Percentiles rank a stretch among this genome's conserved stretches.
phyloP scores from a whole-genome alignment of 2,797 vertebrate genomes.

The Microcaecilia unicolor region DNA sequence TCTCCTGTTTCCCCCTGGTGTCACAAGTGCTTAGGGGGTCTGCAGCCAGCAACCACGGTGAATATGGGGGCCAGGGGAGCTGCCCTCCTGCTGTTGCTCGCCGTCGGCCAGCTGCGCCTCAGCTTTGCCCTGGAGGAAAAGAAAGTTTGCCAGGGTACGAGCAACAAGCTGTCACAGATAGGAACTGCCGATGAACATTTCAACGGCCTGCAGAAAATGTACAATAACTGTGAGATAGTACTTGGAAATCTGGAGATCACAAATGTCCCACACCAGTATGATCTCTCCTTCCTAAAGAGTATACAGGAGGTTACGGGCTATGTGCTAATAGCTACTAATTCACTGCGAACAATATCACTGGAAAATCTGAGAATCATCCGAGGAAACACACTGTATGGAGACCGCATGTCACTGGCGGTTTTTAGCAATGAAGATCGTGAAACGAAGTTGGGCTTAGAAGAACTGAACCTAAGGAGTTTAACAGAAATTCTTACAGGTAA shows the following conservation, averaged over 20 bases:
- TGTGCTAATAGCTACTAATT: conserved; percentile 82
- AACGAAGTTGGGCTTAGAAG: conserved; percentile 35
- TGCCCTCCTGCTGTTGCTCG: conserved; percentile 25
- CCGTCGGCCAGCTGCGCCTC: conserved; percentile 4
- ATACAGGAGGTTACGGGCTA: conserved; percentile 94
- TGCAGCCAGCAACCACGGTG: not conserved
- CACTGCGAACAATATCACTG: conserved; percentile 69
- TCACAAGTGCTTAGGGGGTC: too few species aligned
- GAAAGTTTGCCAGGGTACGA: conserved; percentile 83
- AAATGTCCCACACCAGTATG: conserved; percentile 52
- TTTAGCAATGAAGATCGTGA: conserved; percentile 64
- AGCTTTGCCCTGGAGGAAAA: conserved; percentile 38
- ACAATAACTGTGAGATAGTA: conserved; percentile 87
- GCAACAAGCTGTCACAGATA: conserved; percentile 73
- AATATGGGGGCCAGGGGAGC: not conserved
- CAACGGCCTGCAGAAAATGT: conserved; percentile 77
- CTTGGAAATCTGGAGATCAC: conserved; percentile 92
- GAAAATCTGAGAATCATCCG: conserved; percentile 87
- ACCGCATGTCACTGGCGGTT: conserved; percentile 63
- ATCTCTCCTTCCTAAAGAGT: conserved; percentile 82
- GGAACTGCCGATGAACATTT: conserved; percentile 79
- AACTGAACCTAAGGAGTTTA: conserved; percentile 71
- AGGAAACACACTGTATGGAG: conserved; percentile 76
- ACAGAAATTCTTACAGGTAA: conserved; percentile 90
- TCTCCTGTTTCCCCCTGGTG: too few species aligned